phyloP scores from a whole-genome alignment of 2,113 vertebrate genomes.

The Ariopsis seemanni region DNA sequence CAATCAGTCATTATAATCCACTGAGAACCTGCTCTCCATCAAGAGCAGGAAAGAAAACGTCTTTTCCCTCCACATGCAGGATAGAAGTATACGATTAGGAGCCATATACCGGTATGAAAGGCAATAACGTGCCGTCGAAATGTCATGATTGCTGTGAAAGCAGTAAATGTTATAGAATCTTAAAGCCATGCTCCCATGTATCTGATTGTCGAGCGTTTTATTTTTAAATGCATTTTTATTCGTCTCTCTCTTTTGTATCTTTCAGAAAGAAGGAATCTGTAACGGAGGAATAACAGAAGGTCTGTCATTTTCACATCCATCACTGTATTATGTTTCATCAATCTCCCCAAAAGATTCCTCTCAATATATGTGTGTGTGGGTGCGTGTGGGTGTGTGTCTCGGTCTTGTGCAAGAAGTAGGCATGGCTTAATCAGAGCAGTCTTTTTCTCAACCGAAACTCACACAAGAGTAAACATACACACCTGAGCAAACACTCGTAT shows the following conservation, averaged over 20 bases:
- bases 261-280: background rate
- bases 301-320: background rate
- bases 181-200: background rate
- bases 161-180: background rate
- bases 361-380: background rate
- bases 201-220: background rate
- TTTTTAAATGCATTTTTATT: background rate
- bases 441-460: background rate
- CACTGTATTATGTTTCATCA: background rate
- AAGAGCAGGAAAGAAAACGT: background rate
- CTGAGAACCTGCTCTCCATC: background rate
- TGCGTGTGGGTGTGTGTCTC: background rate
- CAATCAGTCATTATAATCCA: background rate
- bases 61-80: background rate
- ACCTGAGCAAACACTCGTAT: slow-evolving; percentile 27
- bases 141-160: background rate
- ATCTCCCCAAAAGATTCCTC: background rate
- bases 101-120: background rate
- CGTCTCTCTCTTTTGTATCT: background rate
- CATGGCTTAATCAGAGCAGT: background rate
- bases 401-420: background rate
- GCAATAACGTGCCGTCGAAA: background rate
- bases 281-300: background rate
- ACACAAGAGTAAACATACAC: slow-evolving; percentile 15
- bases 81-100: background rate